Evolutionary conservation across 2,113 vertebrate species (phyloP).

Genomic region (Istiophorus platypterus): DNA sequence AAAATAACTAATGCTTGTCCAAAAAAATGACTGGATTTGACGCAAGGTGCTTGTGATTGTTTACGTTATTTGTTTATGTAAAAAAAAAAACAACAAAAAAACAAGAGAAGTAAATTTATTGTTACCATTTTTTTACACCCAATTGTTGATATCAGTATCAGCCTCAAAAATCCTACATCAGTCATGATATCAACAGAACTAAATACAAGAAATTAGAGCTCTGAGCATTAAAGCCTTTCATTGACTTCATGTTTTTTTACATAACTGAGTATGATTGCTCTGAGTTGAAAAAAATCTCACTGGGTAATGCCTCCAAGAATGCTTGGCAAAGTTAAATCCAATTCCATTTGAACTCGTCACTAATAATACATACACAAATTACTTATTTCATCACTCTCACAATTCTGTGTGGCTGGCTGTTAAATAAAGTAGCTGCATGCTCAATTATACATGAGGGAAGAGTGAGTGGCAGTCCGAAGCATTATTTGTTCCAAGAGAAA

Average conservation of each 20-base stretch:
- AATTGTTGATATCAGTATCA: no score
- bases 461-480: neutral
- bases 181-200: neutral
- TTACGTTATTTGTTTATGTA: no score
- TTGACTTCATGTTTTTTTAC: conserved; percentile 29
- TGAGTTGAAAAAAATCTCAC: conserved; percentile 35
- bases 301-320: conserved; percentile 16
- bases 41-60: no score
- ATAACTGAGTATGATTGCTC: conserved; percentile 20
- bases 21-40: no score
- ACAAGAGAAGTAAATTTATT: no score
- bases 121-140: no score
- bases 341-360: conserved; percentile 30
- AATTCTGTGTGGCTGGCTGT: neutral
- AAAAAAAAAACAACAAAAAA: no score
- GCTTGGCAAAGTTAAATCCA: conserved; percentile 38
- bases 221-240: neutral
- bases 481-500: conserved; percentile 13
- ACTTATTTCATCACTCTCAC: conserved; percentile 14
- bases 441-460: conserved; percentile 26
- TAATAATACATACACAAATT: conserved; percentile 15
- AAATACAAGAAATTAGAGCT: neutral
- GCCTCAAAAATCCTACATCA: neutral
- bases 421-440: neutral
- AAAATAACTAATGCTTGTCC: no score